phyloP scores from a whole-genome alignment of 2,113 vertebrate species.

The Ptychochromis oligacanthus region DNA sequence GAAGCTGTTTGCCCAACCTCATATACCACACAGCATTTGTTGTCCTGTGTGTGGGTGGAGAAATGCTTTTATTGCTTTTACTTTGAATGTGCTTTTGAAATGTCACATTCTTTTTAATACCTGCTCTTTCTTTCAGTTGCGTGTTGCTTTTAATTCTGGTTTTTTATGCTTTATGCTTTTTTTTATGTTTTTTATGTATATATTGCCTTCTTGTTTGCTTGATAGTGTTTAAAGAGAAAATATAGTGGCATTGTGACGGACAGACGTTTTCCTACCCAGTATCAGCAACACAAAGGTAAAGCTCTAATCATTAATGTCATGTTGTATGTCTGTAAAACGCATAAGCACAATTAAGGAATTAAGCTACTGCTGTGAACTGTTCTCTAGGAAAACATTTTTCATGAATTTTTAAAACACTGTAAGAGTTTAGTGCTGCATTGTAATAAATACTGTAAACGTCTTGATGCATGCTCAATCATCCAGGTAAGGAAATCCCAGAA shows the following conservation, averaged over 20 bases:
- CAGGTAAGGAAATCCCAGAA: too few relatives aligned
- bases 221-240: neutral
- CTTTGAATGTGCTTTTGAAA: neutral
- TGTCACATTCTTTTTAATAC: neutral
- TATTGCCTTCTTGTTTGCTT: neutral
- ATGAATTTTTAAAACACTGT: neutral
- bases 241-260: neutral
- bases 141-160: too few relatives aligned
- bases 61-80: neutral
- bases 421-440: neutral
- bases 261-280: neutral
- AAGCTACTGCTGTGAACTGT: neutral
- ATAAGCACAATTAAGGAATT: neutral
- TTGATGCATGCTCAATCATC: too few relatives aligned
- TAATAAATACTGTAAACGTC: neutral
- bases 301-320: neutral
- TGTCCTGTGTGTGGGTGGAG: neutral
- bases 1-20: neutral
- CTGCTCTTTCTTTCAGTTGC: too few relatives aligned
- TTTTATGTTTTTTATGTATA: too few relatives aligned
- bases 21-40: neutral
- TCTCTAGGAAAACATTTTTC: neutral
- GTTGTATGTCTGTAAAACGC: neutral
- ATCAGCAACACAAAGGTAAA: neutral
- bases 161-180: too few relatives aligned